phyloP scores from a whole-genome alignment of 2,888 invertebrate genomes.

The Drosophila pegasa region DNA sequence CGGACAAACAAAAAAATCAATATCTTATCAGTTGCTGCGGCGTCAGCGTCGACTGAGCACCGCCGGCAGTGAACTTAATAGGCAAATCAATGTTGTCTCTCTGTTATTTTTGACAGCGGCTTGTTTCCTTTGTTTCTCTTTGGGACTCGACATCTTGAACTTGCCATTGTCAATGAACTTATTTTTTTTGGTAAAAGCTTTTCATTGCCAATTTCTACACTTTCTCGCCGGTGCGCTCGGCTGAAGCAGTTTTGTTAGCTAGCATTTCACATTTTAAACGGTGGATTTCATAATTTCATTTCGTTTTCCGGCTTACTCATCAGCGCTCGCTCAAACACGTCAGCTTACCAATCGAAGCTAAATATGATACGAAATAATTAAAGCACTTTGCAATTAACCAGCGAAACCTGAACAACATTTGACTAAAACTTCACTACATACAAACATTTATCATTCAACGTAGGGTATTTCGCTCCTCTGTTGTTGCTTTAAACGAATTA shows the following conservation, averaged over 20 bases:
- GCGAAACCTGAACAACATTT: slow-evolving; percentile 45
- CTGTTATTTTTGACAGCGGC: slow-evolving; percentile 11
- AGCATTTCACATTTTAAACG: slow-evolving; percentile 28
- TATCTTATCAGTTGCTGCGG: slow-evolving; percentile 65
- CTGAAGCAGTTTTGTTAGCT: slow-evolving; percentile 13
- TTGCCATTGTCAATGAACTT: slow-evolving; percentile 45
- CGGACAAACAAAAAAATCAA: slow-evolving; percentile 50
- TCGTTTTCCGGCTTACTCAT: slow-evolving; percentile 44
- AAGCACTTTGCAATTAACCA: slow-evolving; percentile 34
- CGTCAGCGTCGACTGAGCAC: slow-evolving; percentile 6
- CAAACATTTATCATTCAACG: slow-evolving; percentile 26
- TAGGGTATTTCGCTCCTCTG: slow-evolving; percentile 1
- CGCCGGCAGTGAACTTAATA: slow-evolving; percentile 10
- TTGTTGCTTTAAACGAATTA: slow-evolving; percentile 22
- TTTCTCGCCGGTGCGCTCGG: slow-evolving; percentile 37
- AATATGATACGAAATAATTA: slow-evolving; percentile 10
- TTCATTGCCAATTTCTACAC: slow-evolving; percentile 28
- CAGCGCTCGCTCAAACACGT: slow-evolving; percentile 44
- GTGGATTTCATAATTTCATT: slow-evolving; percentile 40
- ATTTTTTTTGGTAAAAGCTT: slow-evolving; percentile 38
- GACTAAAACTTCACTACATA: slow-evolving; percentile 39
- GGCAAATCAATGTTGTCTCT: slow-evolving; percentile 13
- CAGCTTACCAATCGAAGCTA: slow-evolving; percentile 35
- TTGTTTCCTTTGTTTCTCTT: slow-evolving; percentile 31
- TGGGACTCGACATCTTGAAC: slow-evolving; percentile 29